Conservation (phyloP, 2,113 vertebrate genomes). For the Prionailurus viverrinus region DNA sequence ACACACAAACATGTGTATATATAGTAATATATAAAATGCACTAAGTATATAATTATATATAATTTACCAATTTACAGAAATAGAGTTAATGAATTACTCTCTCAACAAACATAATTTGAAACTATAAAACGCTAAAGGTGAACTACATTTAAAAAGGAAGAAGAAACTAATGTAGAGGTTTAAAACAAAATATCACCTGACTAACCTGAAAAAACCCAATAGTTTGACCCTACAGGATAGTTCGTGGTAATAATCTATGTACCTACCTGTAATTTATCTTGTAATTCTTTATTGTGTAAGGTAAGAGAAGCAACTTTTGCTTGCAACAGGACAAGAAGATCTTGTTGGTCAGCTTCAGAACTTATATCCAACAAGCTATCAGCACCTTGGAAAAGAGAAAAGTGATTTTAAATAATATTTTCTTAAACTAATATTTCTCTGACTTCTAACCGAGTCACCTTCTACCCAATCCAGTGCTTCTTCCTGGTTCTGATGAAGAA, state of each 20-base stretch:
- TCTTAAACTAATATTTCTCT: neutral
- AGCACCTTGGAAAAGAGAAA: slow-evolving; percentile 82
- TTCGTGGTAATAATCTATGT: neutral
- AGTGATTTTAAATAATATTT: neutral
- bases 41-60: neutral
- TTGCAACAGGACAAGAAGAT: slow-evolving; percentile 92
- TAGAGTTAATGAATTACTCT: neutral
- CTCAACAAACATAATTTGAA: slow-evolving; percentile 30
- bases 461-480: neutral
- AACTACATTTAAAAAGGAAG: slow-evolving; percentile 14
- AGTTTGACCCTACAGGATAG: neutral
- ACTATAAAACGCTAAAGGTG: neutral
- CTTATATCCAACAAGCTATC: slow-evolving; percentile 88
- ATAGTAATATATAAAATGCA: neutral
- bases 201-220: neutral
- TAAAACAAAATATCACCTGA: neutral
- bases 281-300: slow-evolving; percentile 95
- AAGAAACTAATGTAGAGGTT: slow-evolving; percentile 5
- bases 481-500: neutral
- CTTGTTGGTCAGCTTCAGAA: slow-evolving; percentile 89
- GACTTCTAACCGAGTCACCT: neutral
- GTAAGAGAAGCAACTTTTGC: slow-evolving; percentile 94
- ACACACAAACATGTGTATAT: neutral
- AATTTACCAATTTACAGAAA: neutral
- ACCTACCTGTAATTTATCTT: slow-evolving; percentile 93